Conservation (phyloP, 2,113 vertebrate species). For the Eubucco bourcierii region DNA sequence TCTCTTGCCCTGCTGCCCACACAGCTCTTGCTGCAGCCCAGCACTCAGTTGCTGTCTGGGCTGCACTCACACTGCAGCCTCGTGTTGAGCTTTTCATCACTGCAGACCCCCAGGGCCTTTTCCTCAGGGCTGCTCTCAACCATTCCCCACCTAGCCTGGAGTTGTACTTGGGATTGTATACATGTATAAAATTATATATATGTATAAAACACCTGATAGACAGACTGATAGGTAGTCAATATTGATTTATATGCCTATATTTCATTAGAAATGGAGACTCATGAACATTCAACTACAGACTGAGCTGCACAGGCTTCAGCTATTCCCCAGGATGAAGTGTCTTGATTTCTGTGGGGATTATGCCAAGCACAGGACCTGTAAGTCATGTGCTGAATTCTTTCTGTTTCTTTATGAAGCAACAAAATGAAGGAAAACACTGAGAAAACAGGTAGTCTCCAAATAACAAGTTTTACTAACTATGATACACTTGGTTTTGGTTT, state of each 20-base stretch:
- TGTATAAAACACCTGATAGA: too few relatives aligned
- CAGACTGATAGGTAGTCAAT: not conserved
- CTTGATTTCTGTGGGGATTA: not conserved
- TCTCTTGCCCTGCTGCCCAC: too few relatives aligned
- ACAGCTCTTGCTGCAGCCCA: too few relatives aligned
- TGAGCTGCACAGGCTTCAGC: not conserved
- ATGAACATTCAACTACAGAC: not conserved
- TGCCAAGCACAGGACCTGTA: not conserved
- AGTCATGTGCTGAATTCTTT: rapidly evolving
- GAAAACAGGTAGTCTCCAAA: not conserved
- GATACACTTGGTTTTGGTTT: not conserved
- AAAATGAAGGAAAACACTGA: not conserved
- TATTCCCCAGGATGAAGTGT: not conserved
- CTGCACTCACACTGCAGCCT: too few relatives aligned
- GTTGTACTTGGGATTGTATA: too few relatives aligned
- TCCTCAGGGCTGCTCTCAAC: too few relatives aligned
- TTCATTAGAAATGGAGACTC: not conserved
- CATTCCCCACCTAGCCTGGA: too few relatives aligned
- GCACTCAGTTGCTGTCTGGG: too few relatives aligned
- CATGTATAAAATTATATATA: too few relatives aligned
- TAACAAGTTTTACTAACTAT: not conserved
- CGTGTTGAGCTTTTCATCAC: too few relatives aligned
- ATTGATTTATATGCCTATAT: not conserved
- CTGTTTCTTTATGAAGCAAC: not conserved
- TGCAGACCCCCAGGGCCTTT: too few relatives aligned